A percentile compares a stretch with the other conserved stretches of the same genome.
Evolutionary conservation across 2,797 vertebrate species (phyloP).

Genomic region (Siniperca scherzeri): DNA sequence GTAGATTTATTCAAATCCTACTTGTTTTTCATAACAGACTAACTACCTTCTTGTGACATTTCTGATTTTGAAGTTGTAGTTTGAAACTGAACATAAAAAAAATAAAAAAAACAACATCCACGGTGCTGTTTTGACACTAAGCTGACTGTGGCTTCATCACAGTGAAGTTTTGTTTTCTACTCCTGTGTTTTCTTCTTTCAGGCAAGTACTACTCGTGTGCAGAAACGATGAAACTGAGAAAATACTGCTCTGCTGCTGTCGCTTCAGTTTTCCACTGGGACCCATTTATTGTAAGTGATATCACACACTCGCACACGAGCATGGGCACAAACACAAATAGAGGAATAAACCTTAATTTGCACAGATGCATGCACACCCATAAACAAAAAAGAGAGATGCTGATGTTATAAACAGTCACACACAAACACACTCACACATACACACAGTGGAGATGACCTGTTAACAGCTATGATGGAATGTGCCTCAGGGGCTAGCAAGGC

Average conservation of each 20-base stretch:
- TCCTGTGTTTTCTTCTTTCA: slow-evolving; percentile 9
- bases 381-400: slow-evolving; percentile 5
- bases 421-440: slow-evolving; percentile 4
- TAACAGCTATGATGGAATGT: slow-evolving; percentile 51
- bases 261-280: slow-evolving; percentile 48
- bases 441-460: slow-evolving; percentile 45
- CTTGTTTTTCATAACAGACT: neutral
- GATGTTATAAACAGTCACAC: neutral
- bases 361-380: slow-evolving; percentile 8
- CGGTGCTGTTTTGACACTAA: slow-evolving; percentile 11
- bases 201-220: neutral
- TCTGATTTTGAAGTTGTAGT: neutral
- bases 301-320: neutral
- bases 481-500: slow-evolving; percentile 20
- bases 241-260: slow-evolving; percentile 17
- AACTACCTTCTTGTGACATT: neutral
- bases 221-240: slow-evolving; percentile 31
- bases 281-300: slow-evolving; percentile 45
- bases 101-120: neutral
- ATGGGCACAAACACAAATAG: neutral
- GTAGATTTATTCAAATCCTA: no score
- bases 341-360: slow-evolving; percentile 39
- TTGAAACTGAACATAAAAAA: neutral
- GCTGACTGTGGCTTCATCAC: slow-evolving; percentile 15
- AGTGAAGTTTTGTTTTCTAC: slow-evolving; percentile 27